phyloP scores from a whole-genome alignment of 2,888 invertebrate species.

The Dynastes maya region DNA sequence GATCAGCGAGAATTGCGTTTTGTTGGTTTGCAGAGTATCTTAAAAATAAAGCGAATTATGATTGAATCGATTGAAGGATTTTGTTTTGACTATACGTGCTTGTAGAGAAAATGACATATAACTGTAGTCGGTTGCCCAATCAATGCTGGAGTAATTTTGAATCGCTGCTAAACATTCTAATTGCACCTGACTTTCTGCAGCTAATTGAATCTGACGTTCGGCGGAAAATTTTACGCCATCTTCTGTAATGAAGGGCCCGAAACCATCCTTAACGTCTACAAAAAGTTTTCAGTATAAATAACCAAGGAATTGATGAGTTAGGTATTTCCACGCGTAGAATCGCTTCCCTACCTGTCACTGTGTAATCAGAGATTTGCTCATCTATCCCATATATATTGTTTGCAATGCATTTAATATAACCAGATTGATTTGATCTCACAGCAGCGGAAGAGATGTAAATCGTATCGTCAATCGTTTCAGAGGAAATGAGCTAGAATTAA shows the following conservation, averaged over 20 bases:
- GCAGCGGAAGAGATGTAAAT: slow-evolving; percentile 65
- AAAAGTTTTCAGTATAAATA: no score
- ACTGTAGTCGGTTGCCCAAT: background rate
- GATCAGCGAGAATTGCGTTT: no score
- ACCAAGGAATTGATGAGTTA: no score
- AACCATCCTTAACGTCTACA: no score
- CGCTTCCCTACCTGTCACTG: slow-evolving; percentile 58
- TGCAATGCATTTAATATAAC: slow-evolving; percentile 70
- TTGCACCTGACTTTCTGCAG: background rate
- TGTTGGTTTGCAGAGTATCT: no score
- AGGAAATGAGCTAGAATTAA: slow-evolving; percentile 19
- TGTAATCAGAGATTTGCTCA: slow-evolving; percentile 54
- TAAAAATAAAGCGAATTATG: no score
- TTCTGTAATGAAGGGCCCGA: background rate
- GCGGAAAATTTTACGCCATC: background rate
- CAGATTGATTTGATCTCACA: slow-evolving; percentile 68
- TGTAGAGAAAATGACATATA: no score
- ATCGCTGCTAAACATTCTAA: background rate
- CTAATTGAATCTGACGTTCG: background rate
- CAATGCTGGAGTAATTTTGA: background rate
- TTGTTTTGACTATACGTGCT: no score
- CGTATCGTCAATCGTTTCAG: slow-evolving; percentile 56
- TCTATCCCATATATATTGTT: slow-evolving; percentile 67
- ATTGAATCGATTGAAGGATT: no score
- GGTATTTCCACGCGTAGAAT: no score